Conservation (phyloP, 2,888 invertebrate genomes). For the Bhutanitis thaidina region DNA sequence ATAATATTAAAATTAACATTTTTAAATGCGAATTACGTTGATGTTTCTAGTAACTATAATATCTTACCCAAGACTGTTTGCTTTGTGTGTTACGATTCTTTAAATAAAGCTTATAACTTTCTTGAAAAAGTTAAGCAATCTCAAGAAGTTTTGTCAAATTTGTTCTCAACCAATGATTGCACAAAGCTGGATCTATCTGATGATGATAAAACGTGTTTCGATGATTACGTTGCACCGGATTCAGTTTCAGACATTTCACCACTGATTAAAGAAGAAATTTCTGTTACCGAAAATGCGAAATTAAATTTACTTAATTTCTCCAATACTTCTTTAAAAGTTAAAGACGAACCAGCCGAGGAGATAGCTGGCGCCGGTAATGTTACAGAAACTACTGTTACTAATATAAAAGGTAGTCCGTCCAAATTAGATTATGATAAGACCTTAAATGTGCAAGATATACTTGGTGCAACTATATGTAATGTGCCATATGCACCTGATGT, state of each 20-base stretch:
- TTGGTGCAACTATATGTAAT: constrained; percentile 54
- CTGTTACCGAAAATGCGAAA: constrained; percentile 7
- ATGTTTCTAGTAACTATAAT: constrained; percentile 42
- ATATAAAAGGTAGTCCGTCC: constrained; percentile 13
- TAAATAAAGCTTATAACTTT: constrained; percentile 60
- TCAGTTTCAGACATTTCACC: constrained; percentile 20
- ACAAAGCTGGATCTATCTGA: constrained; percentile 42
- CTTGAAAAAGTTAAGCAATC: constrained; percentile 49
- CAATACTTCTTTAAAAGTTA: constrained; percentile 36
- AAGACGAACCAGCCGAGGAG: constrained; percentile 51
- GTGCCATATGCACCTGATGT: constrained; percentile 41
- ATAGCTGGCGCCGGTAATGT: constrained; percentile 6
- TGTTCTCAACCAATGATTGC: constrained; percentile 37
- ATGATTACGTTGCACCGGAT: constrained; percentile 38
- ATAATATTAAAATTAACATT: constrained; percentile 47
- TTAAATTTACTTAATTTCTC: constrained; percentile 1
- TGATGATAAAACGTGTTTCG: constrained; percentile 44
- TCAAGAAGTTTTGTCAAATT: constrained; percentile 41
- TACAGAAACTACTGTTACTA: constrained; percentile 1
- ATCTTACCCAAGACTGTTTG: constrained; percentile 59
- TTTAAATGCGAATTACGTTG: constrained; percentile 60
- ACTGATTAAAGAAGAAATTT: constrained; percentile 25
- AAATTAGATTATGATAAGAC: constrained; percentile 28
- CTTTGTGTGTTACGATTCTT: constrained; percentile 56
- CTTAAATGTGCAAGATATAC: constrained; percentile 54